phyloP scores from a whole-genome alignment of 1,140 invertebrate species.

The Drosophila littoralis region DNA sequence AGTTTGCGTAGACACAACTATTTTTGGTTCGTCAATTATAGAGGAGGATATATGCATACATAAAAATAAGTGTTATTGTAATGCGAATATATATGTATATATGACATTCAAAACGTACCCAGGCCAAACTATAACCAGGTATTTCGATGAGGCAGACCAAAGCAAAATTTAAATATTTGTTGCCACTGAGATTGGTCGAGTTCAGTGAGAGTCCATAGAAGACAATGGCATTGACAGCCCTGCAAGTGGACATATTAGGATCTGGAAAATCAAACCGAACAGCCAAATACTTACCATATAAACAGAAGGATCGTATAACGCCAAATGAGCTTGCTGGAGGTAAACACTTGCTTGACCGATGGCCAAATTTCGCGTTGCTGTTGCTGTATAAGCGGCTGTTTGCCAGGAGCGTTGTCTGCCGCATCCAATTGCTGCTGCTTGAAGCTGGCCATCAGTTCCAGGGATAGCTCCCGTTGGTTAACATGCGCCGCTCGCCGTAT shows the following conservation, averaged over 20 bases:
- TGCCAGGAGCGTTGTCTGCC: not conserved
- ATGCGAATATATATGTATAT: constrained; percentile 3
- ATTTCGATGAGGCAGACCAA: constrained; percentile 87
- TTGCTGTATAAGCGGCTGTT: not conserved
- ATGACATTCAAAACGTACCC: constrained; percentile 53
- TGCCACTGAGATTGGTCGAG: constrained; percentile 88
- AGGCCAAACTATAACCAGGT: constrained; percentile 86
- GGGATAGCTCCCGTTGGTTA: constrained; percentile 85
- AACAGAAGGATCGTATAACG: constrained; percentile 85
- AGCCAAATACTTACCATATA: constrained; percentile 84
- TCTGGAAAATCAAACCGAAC: too few relatives aligned
- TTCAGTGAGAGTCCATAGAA: constrained; percentile 91
- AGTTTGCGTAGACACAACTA: constrained; percentile 85
- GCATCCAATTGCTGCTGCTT: constrained; percentile 60
- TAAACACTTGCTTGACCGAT: constrained; percentile 84
- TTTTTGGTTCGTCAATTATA: constrained; percentile 35
- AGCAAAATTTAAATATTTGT: constrained; percentile 87
- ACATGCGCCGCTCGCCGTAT: constrained; percentile 85
- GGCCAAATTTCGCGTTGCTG: constrained; percentile 71
- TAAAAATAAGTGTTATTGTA: constrained; percentile 5
- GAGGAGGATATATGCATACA: not conserved
- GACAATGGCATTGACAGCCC: constrained; percentile 89
- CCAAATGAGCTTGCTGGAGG: constrained; percentile 84
- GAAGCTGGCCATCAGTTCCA: constrained; percentile 80
- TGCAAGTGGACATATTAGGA: constrained; percentile 75